Percentiles rank a stretch among this genome's conserved stretches.
Conservation (phyloP, 2,797 vertebrate genomes). For the Myotis findleyi region DNA sequence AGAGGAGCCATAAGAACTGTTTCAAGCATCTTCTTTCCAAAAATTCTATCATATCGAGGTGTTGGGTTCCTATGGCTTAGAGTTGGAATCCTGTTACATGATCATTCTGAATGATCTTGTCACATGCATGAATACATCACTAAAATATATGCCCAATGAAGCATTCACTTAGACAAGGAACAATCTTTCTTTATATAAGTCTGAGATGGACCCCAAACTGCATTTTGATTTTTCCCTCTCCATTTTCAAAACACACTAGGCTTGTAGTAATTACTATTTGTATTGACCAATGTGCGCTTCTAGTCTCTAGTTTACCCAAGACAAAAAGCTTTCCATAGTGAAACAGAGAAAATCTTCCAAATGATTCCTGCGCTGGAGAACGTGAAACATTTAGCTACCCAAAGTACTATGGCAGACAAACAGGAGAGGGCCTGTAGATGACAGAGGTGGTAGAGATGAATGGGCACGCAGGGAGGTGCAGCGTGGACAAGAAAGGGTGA, state of each 20-base stretch:
- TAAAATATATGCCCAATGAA: conserved; percentile 29
- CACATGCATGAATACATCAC: neutral
- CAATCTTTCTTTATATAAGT: neutral
- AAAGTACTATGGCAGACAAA: conserved; percentile 32
- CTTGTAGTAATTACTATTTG: neutral
- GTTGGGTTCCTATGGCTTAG: neutral
- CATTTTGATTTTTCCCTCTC: neutral
- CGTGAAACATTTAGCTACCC: neutral
- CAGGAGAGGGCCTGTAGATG: neutral
- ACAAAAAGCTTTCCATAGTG: neutral
- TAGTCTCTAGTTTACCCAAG: conserved; percentile 36
- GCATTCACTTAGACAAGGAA: conserved; percentile 24
- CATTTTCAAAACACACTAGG: conserved; percentile 51
- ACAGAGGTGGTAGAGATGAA: conserved; percentile 1
- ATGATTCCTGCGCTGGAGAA: neutral
- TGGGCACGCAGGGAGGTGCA: neutral
- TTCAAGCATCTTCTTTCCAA: conserved; percentile 12
- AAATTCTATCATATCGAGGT: conserved; percentile 8
- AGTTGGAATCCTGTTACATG: neutral
- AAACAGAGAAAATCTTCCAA: conserved; percentile 39
- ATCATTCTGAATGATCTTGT: conserved; percentile 51
- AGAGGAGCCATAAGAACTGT: neutral
- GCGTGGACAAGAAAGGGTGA: neutral
- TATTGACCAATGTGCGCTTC: conserved; percentile 24
- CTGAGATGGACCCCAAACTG: neutral